phyloP scores from a whole-genome alignment of 2,888 invertebrate species.

The Tromatobia lineatoria region DNA sequence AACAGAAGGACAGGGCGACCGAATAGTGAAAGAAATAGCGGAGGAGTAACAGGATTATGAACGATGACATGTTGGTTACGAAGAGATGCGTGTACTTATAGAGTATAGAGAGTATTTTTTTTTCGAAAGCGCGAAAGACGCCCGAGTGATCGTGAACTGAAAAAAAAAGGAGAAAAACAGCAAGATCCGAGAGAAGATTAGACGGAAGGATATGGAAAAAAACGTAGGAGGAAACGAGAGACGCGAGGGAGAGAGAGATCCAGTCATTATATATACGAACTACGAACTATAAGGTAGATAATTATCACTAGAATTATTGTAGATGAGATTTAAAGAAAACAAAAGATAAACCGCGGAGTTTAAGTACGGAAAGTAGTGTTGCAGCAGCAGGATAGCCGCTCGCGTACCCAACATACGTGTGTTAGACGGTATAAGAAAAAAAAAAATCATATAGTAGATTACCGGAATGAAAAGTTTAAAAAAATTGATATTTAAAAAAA shows the following conservation, averaged over 20 bases:
- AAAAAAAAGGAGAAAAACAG: slow-evolving; percentile 34
- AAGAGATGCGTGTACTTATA: slow-evolving; percentile 67
- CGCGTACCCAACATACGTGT: slow-evolving; percentile 36
- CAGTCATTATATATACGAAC: slow-evolving; percentile 73
- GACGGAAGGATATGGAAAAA: slow-evolving; percentile 26
- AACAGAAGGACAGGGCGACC: background rate
- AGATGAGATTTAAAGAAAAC: slow-evolving; percentile 48
- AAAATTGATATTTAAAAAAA: slow-evolving; percentile 43
- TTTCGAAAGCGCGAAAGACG: slow-evolving; percentile 56
- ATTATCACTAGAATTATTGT: slow-evolving; percentile 71
- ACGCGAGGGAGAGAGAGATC: slow-evolving; percentile 59
- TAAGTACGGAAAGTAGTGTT: slow-evolving; percentile 49
- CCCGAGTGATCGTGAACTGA: slow-evolving; percentile 48
- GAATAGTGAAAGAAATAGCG: background rate
- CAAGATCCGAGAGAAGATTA: slow-evolving; percentile 36
- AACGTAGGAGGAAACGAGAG: slow-evolving; percentile 36
- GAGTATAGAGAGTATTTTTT: slow-evolving; percentile 67
- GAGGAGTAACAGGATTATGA: background rate
- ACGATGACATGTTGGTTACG: slow-evolving; percentile 31
- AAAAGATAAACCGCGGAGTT: slow-evolving; percentile 31
- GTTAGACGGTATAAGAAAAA: slow-evolving; percentile 23
- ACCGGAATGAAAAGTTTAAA: slow-evolving; percentile 61
- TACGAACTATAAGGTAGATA: slow-evolving; percentile 70
- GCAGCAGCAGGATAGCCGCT: slow-evolving; percentile 34
- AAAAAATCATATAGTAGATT: slow-evolving; percentile 67